Evolutionary conservation across 2,797 vertebrate species (phyloP).

Genomic region (Sebastes hubbsi): DNA sequence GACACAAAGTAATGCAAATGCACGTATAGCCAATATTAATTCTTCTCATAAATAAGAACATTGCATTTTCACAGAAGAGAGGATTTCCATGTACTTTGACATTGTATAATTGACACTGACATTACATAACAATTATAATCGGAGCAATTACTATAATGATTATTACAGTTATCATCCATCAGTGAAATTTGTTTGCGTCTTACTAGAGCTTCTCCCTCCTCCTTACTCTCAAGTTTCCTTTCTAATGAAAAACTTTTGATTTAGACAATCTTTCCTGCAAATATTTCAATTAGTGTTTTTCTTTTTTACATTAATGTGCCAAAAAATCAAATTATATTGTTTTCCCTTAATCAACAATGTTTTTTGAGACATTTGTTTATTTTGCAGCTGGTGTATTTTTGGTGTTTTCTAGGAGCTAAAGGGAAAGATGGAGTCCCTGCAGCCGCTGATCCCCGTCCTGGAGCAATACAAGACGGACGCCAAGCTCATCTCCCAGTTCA

Average conservation of each 20-base stretch:
- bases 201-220: background rate
- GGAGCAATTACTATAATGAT: background rate
- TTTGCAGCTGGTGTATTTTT: background rate
- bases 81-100: background rate
- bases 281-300: background rate
- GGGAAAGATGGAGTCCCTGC: constrained; percentile 95
- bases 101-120: background rate
- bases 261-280: background rate
- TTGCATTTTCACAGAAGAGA: background rate
- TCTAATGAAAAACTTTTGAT: background rate
- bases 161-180: background rate
- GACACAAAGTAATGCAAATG: background rate
- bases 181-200: background rate
- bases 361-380: constrained; percentile 12
- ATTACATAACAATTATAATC: background rate
- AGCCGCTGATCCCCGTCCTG: constrained; percentile 95
- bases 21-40: background rate
- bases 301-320: rapidly evolving
- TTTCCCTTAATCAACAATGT: background rate
- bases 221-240: background rate
- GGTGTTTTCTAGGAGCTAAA: constrained; percentile 88
- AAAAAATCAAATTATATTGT: background rate
- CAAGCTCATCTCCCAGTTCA: constrained; percentile 94
- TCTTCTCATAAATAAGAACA: background rate
- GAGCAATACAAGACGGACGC: constrained; percentile 99